Evolutionary conservation across 2,888 invertebrate species (phyloP).

Genomic region (Rhogogaster chlorosoma): DNA sequence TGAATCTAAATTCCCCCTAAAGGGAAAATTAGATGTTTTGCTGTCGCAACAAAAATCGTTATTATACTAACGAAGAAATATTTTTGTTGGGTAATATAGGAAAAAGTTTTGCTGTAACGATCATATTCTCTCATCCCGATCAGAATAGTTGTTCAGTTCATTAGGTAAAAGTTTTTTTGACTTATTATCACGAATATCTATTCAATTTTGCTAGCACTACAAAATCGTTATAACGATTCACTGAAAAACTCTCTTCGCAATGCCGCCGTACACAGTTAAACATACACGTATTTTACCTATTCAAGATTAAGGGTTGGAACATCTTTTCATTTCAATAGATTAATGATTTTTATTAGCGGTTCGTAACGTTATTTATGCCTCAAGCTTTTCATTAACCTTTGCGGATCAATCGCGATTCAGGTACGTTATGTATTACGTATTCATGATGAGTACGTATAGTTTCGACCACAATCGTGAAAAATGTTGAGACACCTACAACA

Average conservation of each 20-base stretch:
- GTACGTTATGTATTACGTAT: background rate
- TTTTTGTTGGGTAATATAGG: background rate
- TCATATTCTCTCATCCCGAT: background rate
- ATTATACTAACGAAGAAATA: background rate
- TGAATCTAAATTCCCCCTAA: background rate
- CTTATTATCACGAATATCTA: background rate
- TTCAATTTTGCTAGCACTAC: background rate
- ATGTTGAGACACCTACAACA: background rate
- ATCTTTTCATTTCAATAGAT: background rate
- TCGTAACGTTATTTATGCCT: background rate
- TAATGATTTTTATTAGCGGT: background rate
- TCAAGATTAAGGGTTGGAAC: background rate
- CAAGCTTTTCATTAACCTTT: background rate
- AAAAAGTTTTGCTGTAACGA: background rate
- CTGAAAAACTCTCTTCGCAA: background rate
- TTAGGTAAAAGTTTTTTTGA: background rate
- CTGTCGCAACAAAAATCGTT: background rate
- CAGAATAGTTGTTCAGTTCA: background rate
- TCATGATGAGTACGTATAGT: background rate
- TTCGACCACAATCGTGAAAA: background rate
- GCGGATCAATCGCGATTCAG: background rate
- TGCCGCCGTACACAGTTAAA: background rate
- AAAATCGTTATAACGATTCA: background rate
- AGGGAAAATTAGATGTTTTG: background rate
- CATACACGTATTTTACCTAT: background rate